These are phyloP conservation scores for Oenanthe oenanthe DNA, from an alignment of 2,113 vertebrate species.

Conservation along the genomic window DNA sequence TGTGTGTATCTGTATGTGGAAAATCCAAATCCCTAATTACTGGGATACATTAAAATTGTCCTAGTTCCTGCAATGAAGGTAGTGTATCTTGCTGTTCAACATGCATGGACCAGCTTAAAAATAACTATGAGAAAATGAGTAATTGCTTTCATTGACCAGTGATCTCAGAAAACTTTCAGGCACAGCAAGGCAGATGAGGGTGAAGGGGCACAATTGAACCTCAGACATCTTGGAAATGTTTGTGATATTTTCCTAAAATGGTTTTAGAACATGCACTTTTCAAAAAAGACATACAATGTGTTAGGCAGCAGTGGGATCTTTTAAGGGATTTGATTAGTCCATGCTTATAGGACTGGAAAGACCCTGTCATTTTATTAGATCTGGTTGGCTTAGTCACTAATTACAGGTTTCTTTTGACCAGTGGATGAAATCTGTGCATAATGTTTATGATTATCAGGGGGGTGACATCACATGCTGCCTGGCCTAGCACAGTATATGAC, in stretches of 20 bases:
- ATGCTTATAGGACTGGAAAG: background rate
- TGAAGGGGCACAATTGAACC: background rate
- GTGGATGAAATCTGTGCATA: slow-evolving; percentile 3
- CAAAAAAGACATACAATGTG: background rate
- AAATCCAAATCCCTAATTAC: background rate
- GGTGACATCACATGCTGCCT: background rate
- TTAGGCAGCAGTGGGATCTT: background rate
- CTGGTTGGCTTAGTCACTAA: slow-evolving; percentile 25
- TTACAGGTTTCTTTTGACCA: slow-evolving; percentile 26
- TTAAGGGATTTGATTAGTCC: background rate
- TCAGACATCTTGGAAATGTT: background rate
- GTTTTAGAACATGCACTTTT: background rate
- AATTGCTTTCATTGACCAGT: background rate
- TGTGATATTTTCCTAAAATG: background rate
- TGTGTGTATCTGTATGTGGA: background rate
- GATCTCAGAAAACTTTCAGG: background rate
- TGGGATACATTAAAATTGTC: background rate
- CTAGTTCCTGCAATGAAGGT: background rate
- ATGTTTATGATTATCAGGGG: slow-evolving; percentile 18
- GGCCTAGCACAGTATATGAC: background rate
- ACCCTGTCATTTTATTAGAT: background rate
- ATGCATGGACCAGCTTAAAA: background rate
- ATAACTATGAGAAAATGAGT: background rate
- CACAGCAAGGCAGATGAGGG: background rate
- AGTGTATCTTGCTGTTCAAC: background rate